These are phyloP conservation scores for Tinamus major DNA, from an alignment of 2,797 vertebrate genomes.

Conservation along the genomic window DNA sequence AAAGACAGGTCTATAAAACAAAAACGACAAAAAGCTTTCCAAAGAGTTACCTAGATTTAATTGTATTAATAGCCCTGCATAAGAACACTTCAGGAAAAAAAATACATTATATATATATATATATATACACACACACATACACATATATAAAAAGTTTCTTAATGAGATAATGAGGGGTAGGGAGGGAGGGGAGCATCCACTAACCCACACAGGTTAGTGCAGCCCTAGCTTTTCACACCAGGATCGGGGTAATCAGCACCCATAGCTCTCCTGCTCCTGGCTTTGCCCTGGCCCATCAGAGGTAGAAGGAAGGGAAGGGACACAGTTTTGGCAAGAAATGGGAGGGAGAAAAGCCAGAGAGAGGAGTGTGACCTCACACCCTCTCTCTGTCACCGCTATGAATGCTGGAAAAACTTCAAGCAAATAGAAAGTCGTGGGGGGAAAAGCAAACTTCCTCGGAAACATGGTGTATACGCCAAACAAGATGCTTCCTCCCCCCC, in stretches of 20 bases:
- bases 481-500: neutral
- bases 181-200: neutral
- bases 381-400: neutral
- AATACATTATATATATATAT: too few species aligned
- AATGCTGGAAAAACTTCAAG: conserved; percentile 16
- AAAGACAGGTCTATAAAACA: neutral
- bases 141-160: too few species aligned
- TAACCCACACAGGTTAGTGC: neutral
- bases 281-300: neutral
- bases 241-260: neutral
- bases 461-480: neutral
- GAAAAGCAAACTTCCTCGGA: neutral
- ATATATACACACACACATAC: too few species aligned
- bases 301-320: neutral
- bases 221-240: neutral
- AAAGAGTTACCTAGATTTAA: neutral
- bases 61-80: neutral
- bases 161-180: neutral
- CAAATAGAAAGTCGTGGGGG: neutral
- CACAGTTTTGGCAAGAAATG: neutral
- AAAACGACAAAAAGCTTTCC: neutral
- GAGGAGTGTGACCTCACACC: neutral
- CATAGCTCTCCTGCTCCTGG: neutral
- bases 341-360: neutral
- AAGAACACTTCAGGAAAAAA: neutral